Evolutionary conservation across 2,888 invertebrate genomes (phyloP), one percentile per base, ranked within the genome.

Genomic region (Standfussiana lucernea): DNA sequence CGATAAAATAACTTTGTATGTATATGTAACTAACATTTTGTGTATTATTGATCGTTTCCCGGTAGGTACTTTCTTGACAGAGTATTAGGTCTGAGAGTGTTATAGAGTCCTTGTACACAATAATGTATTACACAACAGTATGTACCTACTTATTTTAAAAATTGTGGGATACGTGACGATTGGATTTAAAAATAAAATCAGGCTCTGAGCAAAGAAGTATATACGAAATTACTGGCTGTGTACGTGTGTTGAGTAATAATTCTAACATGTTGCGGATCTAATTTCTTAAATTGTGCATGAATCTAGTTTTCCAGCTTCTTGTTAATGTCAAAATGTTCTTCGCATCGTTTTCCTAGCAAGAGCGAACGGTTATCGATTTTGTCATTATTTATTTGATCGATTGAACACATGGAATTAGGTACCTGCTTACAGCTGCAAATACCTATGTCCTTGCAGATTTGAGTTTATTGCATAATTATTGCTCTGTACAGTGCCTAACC

Each of bases 241-340:
- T 66, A 59, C 79, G 79, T 69, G 69, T 37, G 45, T 69, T 77
- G 72, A 15, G 42, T 72, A 61, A 68, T 65, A 65, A 59, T 66
- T 47, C 1, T 53, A 18, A 61, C 53, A 73, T 35, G 15, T 65
- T 47, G 28, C 35, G 50, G 11, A 80, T 56, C 56, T 50, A 32
- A 65, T 79, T 59, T 50, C 21, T 75, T 59, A 69, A 75, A 80
- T 42, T 75, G 35, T 59, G 24, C 56, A 64, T 35, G 32, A 45
- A 47, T 28, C n/a, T 66, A 40, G 42, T 42, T 62, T 74, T 40
- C 7, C 10, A 67, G 67, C 64, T 40, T 74, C 3, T 42, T 35
- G 24, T 37, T 15, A 28, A 45, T 35, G 47, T 50, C 10, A 24
- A 13, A 65, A 78, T 32, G 0, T 66, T 72, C 28, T 70, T 62